Conservation (phyloP, 2,888 invertebrate species). For the Cephalotes varians region DNA sequence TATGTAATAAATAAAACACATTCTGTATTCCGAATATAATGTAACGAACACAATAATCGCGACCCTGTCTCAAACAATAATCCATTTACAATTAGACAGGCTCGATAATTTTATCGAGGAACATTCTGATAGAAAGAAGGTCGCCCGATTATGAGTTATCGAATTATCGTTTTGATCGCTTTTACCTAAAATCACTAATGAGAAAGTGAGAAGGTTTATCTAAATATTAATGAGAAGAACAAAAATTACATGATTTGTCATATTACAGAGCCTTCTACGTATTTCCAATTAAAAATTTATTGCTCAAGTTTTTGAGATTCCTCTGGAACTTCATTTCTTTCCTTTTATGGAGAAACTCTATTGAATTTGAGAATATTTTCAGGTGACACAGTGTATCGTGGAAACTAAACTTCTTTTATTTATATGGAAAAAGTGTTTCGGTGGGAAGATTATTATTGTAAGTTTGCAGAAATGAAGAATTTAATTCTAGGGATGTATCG, state of each 20-base stretch:
- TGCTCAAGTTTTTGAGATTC: background rate
- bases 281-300: slow-evolving; percentile 10
- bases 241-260: background rate
- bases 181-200: background rate
- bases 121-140: background rate
- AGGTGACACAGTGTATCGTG: background rate
- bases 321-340: background rate
- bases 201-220: too few species aligned
- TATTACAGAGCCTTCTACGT: background rate
- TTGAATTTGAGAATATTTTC: background rate
- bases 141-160: background rate
- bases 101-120: slow-evolving; percentile 46
- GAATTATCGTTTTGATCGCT: slow-evolving; percentile 9
- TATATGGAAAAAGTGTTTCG: background rate
- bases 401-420: background rate
- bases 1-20: slow-evolving; percentile 31
- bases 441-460: background rate
- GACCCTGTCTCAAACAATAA: slow-evolving; percentile 4
- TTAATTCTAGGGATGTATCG: slow-evolving; percentile 5
- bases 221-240: background rate
- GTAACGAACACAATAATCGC: background rate
- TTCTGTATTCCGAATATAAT: slow-evolving; percentile 2
- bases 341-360: background rate
- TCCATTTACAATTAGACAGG: slow-evolving; percentile 26
- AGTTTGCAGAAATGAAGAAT: background rate